Percentiles rank a stretch among this genome's conserved stretches.
phyloP scores from a whole-genome alignment of 2,888 invertebrate species.

The Volucella zonaria region DNA sequence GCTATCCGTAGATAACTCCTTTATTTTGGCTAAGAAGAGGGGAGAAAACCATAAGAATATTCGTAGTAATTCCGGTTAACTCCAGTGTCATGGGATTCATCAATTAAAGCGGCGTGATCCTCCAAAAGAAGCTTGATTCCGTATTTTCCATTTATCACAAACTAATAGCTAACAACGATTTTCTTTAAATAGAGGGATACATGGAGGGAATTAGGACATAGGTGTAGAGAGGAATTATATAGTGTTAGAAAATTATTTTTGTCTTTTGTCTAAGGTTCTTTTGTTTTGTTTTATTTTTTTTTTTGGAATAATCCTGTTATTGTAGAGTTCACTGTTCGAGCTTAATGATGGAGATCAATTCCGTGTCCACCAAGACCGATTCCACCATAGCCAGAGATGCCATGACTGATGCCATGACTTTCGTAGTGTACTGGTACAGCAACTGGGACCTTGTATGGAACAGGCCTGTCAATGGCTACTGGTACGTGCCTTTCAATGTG shows the following conservation, averaged over 20 bases:
- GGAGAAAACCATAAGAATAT: constrained; percentile 3
- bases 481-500: constrained; percentile 85
- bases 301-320: constrained; percentile 76
- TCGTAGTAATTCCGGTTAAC: not conserved
- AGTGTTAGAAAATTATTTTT: constrained; percentile 68
- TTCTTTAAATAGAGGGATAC: constrained; percentile 60
- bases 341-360: constrained; percentile 71
- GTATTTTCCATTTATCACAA: constrained; percentile 79
- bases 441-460: constrained; percentile 86
- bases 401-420: constrained; percentile 77
- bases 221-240: constrained; percentile 29
- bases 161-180: constrained; percentile 78
- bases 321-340: constrained; percentile 75
- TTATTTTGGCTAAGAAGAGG: constrained; percentile 66
- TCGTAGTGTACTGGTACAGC: constrained; percentile 80
- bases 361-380: constrained; percentile 77
- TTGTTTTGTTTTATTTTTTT: no score
- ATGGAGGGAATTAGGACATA: constrained; percentile 13
- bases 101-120: constrained; percentile 56
- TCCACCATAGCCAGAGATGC: constrained; percentile 67
- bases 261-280: constrained; percentile 73
- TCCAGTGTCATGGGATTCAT: constrained; percentile 57
- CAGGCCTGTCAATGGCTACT: constrained; percentile 86
- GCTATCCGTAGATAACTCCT: constrained; percentile 63
- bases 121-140: constrained; percentile 39